phyloP scores from a whole-genome alignment of 2,797 vertebrate genomes.

The Pelobates cultripes region DNA sequence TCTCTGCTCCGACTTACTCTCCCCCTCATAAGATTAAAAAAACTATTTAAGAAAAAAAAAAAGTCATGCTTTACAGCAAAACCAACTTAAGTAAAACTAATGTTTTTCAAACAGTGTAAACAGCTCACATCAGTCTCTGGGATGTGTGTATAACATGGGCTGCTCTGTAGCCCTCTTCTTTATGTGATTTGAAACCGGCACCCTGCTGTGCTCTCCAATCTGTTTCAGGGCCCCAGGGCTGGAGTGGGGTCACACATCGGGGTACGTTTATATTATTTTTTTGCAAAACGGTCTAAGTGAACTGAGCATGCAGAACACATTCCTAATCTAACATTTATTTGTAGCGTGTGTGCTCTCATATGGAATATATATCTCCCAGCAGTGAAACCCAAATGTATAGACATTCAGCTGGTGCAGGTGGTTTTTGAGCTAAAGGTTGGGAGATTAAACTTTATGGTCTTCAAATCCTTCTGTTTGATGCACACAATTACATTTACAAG shows the following conservation, averaged over 20 bases:
- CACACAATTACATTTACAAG: constrained; percentile 43
- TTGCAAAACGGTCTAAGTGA: constrained; percentile 20
- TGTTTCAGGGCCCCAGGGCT: constrained; percentile 18
- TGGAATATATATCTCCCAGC: constrained; percentile 44
- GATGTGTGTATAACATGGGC: background rate
- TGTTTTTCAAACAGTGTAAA: background rate
- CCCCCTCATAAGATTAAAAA: background rate
- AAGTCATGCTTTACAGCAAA: background rate
- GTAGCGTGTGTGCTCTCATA: constrained; percentile 45
- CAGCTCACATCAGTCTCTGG: background rate
- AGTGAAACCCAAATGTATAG: background rate
- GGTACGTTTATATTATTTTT: constrained; percentile 22
- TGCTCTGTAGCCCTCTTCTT: background rate
- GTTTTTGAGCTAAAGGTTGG: background rate
- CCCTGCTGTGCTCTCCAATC: constrained; percentile 26
- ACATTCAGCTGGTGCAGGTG: constrained; percentile 28
- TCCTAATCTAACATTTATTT: constrained; percentile 45
- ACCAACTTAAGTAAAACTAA: background rate
- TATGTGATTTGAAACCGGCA: constrained; percentile 9
- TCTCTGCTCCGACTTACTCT: background rate
- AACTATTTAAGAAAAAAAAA: too few relatives aligned
- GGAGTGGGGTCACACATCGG: background rate
- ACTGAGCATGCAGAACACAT: constrained; percentile 10
- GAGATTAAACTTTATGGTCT: constrained; percentile 52
- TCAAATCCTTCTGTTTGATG: constrained; percentile 51